Evolutionary conservation across 2,888 invertebrate genomes (phyloP).

Genomic region (Spisula solida): DNA sequence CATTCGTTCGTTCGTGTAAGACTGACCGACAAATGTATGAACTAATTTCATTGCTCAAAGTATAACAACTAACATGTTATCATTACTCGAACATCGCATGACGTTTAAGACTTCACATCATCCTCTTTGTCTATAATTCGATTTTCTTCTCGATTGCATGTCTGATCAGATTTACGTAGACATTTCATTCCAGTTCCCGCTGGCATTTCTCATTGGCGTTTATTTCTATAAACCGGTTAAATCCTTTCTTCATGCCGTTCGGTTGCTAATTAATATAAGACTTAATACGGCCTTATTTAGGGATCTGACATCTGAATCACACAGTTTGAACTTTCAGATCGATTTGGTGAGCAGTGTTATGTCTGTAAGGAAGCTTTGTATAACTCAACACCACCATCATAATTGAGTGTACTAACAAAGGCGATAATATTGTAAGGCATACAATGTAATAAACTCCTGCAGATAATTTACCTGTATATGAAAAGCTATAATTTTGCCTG

Average conservation of each 20-base stretch:
- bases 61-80: background rate
- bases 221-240: conserved; percentile 3
- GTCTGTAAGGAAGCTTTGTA: background rate
- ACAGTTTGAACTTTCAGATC: conserved; percentile 1
- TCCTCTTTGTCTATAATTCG: conserved; percentile 6
- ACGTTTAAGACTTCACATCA: background rate
- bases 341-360: background rate
- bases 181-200: background rate
- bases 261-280: conserved; percentile 11
- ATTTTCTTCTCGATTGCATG: conserved; percentile 9
- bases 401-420: too few relatives aligned
- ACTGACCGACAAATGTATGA: too few relatives aligned
- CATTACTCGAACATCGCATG: background rate
- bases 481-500: too few relatives aligned
- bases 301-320: background rate
- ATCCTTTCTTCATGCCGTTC: background rate
- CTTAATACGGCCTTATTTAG: background rate
- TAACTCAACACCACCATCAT: background rate
- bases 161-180: conserved; percentile 3
- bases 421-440: background rate
- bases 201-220: conserved; percentile 9
- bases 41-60: too few relatives aligned
- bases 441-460: background rate
- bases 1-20: too few relatives aligned
- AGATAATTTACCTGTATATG: background rate